A percentile compares a stretch with the other conserved stretches of the same genome.
phyloP scores from a whole-genome alignment of 2,113 vertebrate species.

The Opisthocomus hoazin region DNA sequence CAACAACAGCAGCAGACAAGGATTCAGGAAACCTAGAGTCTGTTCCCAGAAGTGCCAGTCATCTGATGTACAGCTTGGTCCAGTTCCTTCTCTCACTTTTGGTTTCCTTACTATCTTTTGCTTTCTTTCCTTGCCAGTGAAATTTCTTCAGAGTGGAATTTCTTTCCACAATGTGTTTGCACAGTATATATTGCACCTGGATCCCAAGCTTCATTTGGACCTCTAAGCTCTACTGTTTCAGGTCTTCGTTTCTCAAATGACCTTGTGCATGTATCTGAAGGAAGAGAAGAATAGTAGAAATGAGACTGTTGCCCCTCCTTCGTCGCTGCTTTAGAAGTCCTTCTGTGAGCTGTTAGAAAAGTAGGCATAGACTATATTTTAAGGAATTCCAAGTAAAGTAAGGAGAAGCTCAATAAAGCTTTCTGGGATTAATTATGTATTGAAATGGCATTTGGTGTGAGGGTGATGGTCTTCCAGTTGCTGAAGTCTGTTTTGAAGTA shows the following conservation, averaged over 20 bases:
- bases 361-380: neutral
- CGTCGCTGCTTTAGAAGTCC: neutral
- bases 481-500: neutral
- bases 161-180: neutral
- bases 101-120: neutral
- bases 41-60: neutral
- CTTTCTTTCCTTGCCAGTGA: neutral
- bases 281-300: neutral
- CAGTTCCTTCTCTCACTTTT: neutral
- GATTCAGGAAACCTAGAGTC: neutral
- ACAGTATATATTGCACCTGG: neutral
- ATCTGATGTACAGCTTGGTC: neutral
- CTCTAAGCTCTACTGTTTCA: neutral
- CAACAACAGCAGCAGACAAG: neutral
- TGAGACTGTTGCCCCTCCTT: neutral
- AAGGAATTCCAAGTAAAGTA: neutral
- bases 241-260: neutral
- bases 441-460: neutral
- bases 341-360: neutral
- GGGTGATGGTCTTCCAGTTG: neutral
- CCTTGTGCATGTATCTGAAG: neutral
- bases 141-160: neutral
- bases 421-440: neutral
- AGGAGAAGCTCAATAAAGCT: neutral
- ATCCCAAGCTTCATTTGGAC: neutral